Evolutionary conservation across 2,888 invertebrate genomes (phyloP).

Genomic region (Scotopteryx bipunctaria): DNA sequence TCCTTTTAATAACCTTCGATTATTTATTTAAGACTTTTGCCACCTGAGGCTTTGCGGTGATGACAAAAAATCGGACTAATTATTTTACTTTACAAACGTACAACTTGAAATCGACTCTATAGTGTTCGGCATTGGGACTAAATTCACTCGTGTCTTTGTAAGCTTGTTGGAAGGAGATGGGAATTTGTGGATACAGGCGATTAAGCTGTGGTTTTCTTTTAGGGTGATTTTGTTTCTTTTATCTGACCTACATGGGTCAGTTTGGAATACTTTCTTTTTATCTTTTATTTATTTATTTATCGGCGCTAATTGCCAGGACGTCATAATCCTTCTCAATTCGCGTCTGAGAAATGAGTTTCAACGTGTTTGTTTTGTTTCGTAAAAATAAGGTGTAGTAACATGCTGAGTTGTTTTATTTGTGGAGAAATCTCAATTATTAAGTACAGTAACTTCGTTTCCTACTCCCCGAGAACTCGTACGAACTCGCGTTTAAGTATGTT

Average conservation of each 20-base stretch:
- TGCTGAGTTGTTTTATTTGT: no score
- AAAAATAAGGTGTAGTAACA: no score
- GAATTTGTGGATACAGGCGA: constrained; percentile 38
- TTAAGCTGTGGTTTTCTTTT: constrained; percentile 46
- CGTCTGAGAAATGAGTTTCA: background rate
- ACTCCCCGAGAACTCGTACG: constrained; percentile 1
- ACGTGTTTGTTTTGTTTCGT: no score
- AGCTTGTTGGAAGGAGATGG: constrained; percentile 39
- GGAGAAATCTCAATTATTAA: background rate
- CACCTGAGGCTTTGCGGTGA: constrained; percentile 66
- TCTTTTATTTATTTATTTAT: no score
- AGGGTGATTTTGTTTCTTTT: constrained; percentile 23
- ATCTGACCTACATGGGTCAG: constrained; percentile 14
- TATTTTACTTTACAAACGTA: constrained; percentile 46
- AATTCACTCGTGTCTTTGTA: constrained; percentile 27
- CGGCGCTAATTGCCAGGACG: constrained; percentile 9
- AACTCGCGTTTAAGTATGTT: constrained; percentile 11
- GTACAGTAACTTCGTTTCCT: constrained; percentile 3
- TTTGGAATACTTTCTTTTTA: constrained; percentile 26
- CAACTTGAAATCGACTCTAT: constrained; percentile 38
- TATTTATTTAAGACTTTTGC: constrained; percentile 75
- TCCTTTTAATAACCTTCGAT: constrained; percentile 69
- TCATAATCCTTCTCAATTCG: constrained; percentile 7
- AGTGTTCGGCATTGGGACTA: constrained; percentile 22
- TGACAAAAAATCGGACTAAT: constrained; percentile 60